Conservation (phyloP, 2,113 vertebrate genomes). For the Muscicapa adusta region DNA sequence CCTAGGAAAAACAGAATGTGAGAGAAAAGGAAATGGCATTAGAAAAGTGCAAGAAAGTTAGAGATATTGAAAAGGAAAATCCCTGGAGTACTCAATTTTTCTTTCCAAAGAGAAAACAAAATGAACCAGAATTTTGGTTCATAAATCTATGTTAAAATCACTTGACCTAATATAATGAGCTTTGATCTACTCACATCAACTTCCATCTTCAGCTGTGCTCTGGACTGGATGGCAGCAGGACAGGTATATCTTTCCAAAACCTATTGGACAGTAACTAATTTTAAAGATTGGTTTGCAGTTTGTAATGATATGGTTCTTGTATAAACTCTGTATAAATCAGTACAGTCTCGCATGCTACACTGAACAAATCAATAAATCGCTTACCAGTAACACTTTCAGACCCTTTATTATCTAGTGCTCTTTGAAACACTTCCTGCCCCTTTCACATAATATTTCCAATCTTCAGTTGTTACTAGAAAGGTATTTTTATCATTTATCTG, state of each 20-base stretch:
- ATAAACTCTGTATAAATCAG: constrained; percentile 46
- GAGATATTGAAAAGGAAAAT: background rate
- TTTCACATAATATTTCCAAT: constrained; percentile 44
- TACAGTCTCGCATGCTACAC: background rate
- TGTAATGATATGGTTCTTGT: constrained; percentile 17
- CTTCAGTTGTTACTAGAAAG: background rate
- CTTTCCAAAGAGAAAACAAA: background rate
- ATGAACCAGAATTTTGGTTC: background rate
- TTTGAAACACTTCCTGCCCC: constrained; percentile 46
- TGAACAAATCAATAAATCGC: constrained; percentile 59
- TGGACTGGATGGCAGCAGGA: constrained; percentile 5
- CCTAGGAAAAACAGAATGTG: background rate
- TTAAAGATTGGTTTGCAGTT: constrained; percentile 54
- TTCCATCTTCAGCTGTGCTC: constrained; percentile 15
- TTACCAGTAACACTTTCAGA: constrained; percentile 4
- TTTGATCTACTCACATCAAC: constrained; percentile 39
- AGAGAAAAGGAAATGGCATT: background rate
- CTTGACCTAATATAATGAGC: constrained; percentile 20
- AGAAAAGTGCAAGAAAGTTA: background rate
- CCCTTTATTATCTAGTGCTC: constrained; percentile 49
- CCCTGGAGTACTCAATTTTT: background rate
- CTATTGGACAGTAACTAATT: constrained; percentile 53
- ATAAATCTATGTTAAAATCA: background rate
- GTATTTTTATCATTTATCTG: constrained; percentile 42
- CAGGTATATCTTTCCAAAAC: constrained; percentile 37